phyloP scores from a whole-genome alignment of 2,113 vertebrate genomes.

The Rhineura floridana region DNA sequence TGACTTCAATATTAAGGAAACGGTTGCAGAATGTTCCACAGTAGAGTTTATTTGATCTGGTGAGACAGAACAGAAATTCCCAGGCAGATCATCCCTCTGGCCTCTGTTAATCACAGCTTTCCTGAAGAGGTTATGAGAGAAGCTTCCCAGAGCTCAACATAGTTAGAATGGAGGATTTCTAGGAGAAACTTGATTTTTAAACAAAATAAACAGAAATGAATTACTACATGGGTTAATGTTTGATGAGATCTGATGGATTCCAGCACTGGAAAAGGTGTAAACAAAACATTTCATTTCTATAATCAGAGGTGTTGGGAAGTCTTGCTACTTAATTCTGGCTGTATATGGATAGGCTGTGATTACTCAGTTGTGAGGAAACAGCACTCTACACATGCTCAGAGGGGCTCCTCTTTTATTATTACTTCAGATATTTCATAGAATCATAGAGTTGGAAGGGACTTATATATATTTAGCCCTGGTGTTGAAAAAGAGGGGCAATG shows the following conservation, averaged over 20 bases:
- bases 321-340: neutral
- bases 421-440: neutral
- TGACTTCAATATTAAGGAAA: neutral
- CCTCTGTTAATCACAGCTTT: neutral
- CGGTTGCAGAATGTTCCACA: neutral
- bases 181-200: neutral
- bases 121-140: neutral
- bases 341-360: neutral
- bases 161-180: neutral
- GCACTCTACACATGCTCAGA: neutral
- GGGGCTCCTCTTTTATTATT: neutral
- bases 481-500: neutral
- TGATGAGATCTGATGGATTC: neutral
- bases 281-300: neutral
- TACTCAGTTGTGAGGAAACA: neutral
- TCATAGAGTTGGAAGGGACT: too few relatives aligned
- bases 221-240: neutral
- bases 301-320: neutral
- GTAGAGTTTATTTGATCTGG: neutral
- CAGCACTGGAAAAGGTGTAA: neutral
- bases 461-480: neutral
- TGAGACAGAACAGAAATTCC: neutral
- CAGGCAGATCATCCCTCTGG: neutral
- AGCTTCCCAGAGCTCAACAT: neutral
- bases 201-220: neutral